phyloP scores from a whole-genome alignment of 1,140 invertebrate genomes.

The Bilobella aurantiaca region DNA sequence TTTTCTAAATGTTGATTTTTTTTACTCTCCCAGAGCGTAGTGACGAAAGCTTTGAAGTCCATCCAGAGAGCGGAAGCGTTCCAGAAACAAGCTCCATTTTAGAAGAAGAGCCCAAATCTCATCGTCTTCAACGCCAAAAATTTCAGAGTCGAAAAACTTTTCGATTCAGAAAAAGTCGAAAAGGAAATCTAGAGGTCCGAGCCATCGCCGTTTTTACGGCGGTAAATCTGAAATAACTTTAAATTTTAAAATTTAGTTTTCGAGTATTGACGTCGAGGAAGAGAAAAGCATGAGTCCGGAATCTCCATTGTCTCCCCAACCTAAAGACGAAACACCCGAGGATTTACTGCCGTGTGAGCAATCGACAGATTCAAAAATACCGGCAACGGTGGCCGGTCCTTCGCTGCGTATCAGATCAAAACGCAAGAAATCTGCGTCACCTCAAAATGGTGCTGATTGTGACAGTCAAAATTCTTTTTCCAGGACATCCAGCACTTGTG shows the following conservation, averaged over 20 bases:
- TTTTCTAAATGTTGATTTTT: too few relatives aligned
- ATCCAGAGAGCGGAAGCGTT: conserved; percentile 8
- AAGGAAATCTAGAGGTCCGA: conserved; percentile 44
- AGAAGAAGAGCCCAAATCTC: conserved; percentile 46
- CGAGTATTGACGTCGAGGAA: conserved; percentile 31
- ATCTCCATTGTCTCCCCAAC: conserved; percentile 18
- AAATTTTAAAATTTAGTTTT: conserved; percentile 20
- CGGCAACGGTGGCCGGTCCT: not conserved
- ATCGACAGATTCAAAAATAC: not conserved
- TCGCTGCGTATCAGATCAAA: conserved; percentile 27
- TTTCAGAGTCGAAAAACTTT: conserved; percentile 90
- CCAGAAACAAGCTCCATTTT: not conserved
- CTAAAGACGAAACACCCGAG: not conserved
- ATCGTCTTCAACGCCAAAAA: conserved; percentile 78
- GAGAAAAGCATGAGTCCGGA: conserved; percentile 17
- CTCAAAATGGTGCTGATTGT: conserved; percentile 31
- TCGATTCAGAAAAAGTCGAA: conserved; percentile 67
- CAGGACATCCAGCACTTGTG: conserved; percentile 32
- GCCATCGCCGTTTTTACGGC: not conserved
- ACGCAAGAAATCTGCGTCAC: conserved; percentile 30
- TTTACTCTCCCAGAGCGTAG: conserved; percentile 20
- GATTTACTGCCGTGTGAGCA: not conserved
- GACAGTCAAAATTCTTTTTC: conserved; percentile 34
- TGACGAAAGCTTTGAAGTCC: conserved; percentile 24
- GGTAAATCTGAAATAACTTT: not conserved